Evolutionary conservation across 2,113 vertebrate species (phyloP).

Genomic region (Trematomus loennbergii): DNA sequence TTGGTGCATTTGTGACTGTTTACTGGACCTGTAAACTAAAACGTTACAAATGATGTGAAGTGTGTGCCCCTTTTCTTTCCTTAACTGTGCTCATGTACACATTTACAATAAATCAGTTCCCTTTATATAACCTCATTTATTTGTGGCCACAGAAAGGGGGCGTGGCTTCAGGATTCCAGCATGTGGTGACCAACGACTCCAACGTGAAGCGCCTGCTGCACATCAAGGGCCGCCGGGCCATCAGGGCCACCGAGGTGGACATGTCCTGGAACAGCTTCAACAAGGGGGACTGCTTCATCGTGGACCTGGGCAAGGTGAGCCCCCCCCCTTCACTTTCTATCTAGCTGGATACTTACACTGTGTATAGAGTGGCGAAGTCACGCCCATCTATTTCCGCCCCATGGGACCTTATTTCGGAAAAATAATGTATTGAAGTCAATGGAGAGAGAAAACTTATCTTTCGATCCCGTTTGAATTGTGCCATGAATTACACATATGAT

Average conservation of each 20-base stretch:
- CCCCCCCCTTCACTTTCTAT: neutral
- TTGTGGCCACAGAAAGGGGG: conserved; percentile 81
- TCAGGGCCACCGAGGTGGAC: conserved; percentile 83
- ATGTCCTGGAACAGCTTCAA: conserved; percentile 84
- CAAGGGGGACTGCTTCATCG: conserved; percentile 85
- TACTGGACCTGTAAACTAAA: neutral
- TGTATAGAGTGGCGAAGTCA: too few species aligned
- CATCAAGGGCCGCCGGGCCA: conserved; percentile 82
- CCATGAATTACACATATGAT: too few species aligned
- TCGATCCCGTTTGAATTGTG: too few species aligned
- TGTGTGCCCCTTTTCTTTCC: neutral
- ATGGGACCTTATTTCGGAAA: too few species aligned
- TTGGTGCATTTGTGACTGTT: neutral
- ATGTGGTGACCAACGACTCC: conserved; percentile 77
- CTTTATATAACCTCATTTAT: neutral
- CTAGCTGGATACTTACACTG: neutral
- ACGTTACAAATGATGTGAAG: neutral
- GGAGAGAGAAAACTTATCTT: too few species aligned
- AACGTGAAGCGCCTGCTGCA: conserved; percentile 81
- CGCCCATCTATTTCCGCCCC: too few species aligned
- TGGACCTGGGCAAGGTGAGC: conserved; percentile 80
- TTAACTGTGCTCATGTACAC: neutral
- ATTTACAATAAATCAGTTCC: neutral
- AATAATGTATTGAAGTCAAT: too few species aligned
- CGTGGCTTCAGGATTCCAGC: conserved; percentile 84